Conservation (phyloP, 1,140 invertebrate species). For the Penaeus vannamei region DNA sequence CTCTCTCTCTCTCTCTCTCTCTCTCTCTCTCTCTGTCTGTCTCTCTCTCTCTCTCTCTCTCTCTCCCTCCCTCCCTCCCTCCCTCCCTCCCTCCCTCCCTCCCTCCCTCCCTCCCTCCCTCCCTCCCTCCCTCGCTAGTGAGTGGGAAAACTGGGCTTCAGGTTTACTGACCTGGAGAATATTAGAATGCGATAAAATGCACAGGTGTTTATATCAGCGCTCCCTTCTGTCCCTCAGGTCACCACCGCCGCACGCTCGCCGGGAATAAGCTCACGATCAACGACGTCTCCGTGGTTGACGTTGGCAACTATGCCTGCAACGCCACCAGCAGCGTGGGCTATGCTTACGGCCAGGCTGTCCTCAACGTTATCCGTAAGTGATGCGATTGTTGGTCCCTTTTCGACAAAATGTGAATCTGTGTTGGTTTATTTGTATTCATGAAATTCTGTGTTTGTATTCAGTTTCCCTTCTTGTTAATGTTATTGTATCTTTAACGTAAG, state of each 20-base stretch:
- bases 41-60: background rate
- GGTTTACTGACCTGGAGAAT: background rate
- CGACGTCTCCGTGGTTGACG: slow-evolving; percentile 12
- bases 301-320: slow-evolving; percentile 61
- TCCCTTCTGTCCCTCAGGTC: background rate
- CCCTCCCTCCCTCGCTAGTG: background rate
- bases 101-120: background rate
- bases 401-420: background rate
- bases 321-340: slow-evolving; percentile 36
- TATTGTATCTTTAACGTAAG: too few species aligned
- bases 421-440: background rate
- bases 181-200: too few species aligned
- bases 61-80: background rate
- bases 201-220: background rate
- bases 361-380: slow-evolving; percentile 55
- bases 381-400: background rate
- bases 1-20: slow-evolving; percentile 2
- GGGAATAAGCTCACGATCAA: slow-evolving; percentile 23
- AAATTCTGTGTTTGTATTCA: background rate
- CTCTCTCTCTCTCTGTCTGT: background rate
- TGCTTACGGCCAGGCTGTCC: slow-evolving; percentile 51
- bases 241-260: slow-evolving; percentile 17
- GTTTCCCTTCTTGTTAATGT: too few species aligned
- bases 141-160: background rate
- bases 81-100: background rate